Evolutionary conservation across 2,797 vertebrate species (phyloP).

Genomic region (Dromococcyx pavoninus): DNA sequence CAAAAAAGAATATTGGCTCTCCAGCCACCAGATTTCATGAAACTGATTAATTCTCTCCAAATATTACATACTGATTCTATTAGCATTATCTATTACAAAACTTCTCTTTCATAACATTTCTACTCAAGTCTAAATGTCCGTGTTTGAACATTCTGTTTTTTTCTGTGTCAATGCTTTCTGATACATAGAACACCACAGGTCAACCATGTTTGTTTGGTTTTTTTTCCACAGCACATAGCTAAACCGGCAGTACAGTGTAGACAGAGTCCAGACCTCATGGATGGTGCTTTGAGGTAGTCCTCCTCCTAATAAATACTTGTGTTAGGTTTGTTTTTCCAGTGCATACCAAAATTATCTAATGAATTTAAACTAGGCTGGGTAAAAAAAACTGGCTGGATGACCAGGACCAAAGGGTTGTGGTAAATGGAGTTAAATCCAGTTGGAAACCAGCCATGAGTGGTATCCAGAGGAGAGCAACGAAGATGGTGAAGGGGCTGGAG

Average conservation of each 20-base stretch:
- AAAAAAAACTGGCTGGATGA: too few species aligned
- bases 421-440: too few species aligned
- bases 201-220: background rate
- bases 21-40: background rate
- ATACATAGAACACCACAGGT: background rate
- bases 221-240: rapidly evolving
- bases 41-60: background rate
- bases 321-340: background rate
- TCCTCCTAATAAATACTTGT: background rate
- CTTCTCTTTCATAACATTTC: background rate
- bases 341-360: background rate
- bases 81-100: background rate
- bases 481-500: too few species aligned
- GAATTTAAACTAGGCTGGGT: background rate
- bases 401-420: too few species aligned
- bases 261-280: too few species aligned
- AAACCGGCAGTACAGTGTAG: background rate
- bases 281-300: background rate
- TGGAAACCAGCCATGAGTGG: too few species aligned
- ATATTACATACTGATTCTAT: background rate
- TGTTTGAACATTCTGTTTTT: background rate
- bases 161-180: background rate
- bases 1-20: background rate
- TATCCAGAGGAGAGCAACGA: too few species aligned
- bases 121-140: background rate